Base-by-base conservation (phyloP, 2,888 invertebrate genomes). In the Rutpela maculata region DNA sequence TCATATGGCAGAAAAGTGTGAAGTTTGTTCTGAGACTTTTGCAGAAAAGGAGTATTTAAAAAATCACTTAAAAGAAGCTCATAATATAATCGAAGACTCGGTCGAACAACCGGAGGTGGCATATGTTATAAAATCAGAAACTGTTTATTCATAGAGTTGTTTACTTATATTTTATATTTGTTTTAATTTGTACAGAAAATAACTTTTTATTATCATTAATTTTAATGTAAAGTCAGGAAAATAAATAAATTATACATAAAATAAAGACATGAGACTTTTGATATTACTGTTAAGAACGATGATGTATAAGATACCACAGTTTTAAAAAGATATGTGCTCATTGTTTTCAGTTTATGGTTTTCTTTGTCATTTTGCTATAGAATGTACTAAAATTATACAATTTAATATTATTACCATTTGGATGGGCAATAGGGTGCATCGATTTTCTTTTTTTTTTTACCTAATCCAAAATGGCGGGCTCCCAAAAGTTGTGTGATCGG, bases 21-120 rank as follows among this genome's bases (percentile, higher is more conserved):
- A 81, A 15, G 74, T 78, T 38, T 85, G 85, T 68, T 80, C 82
- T 5, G 85, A 85, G 73, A 82, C 78, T n/a, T 85, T 84, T 74
- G 83, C 82, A 60, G 83, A 81, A 50, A 68, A 76, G 17, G 79
- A 78, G 9, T 85, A 81, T 80, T 76, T 85, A 19, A 79, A 67
- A 18, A 81, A 79, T 18, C 84, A 84, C 43, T 66, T 83, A 15
- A 71, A 65, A 35, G 77, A 79, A 10, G 72, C 72, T 2, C 83
- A 83, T 68, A 78, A 73, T 43, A 78, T 76, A 15, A 15, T 57
- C 11, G 77, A 76, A 11, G 55, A 66, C 22, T 35, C 18, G 9
- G 50, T 56, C 56, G 38, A 60, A 60, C 18, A 10, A 62, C 19
- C 31, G 11, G 57, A 75, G 26, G 57, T 38, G 63, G 35, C 60